phyloP scores from a whole-genome alignment of 2,797 vertebrate genomes.

The Gambelia wislizenii region DNA sequence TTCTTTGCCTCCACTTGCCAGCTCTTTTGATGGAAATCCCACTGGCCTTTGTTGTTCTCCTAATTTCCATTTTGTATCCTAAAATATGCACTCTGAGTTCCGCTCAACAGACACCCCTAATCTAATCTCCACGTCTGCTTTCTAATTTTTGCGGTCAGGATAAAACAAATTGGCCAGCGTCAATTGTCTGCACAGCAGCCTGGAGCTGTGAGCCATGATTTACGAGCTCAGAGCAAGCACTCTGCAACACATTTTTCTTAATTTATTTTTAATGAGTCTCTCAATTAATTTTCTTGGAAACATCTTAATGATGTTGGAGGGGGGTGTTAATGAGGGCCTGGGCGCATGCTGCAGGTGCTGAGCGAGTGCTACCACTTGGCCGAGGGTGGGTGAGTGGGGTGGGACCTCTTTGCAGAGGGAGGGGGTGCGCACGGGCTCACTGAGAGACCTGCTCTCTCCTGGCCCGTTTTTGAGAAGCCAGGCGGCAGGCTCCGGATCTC shows the following conservation, averaged over 20 bases:
- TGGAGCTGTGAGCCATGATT: conserved; percentile 93
- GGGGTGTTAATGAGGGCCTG: conserved; percentile 88
- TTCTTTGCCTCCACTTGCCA: conserved; percentile 43
- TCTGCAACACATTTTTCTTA: conserved; percentile 98
- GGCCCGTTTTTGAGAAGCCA: too few relatives aligned
- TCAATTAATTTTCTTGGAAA: conserved; percentile 98
- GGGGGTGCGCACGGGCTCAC: too few relatives aligned
- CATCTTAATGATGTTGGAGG: conserved; percentile 96
- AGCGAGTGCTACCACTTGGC: too few relatives aligned
- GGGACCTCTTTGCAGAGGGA: too few relatives aligned
- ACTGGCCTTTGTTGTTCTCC: conserved; percentile 79
- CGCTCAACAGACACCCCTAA: conserved; percentile 94
- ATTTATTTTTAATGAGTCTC: conserved; percentile 99
- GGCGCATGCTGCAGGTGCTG: conserved; percentile 75
- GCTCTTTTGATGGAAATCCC: conserved; percentile 62
- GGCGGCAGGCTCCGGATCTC: too few relatives aligned
- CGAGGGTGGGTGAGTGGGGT: background rate
- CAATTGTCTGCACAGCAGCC: conserved; percentile 93
- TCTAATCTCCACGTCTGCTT: conserved; percentile 98
- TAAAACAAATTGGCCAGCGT: conserved; percentile 99
- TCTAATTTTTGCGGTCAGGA: conserved; percentile 98
- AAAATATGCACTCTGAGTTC: conserved; percentile 96
- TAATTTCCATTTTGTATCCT: conserved; percentile 84
- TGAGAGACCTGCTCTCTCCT: too few relatives aligned
- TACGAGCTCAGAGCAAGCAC: conserved; percentile 92